These are phyloP conservation scores for Elysia crispata DNA, from an alignment of 2,888 invertebrate genomes.

Conservation along the genomic window DNA sequence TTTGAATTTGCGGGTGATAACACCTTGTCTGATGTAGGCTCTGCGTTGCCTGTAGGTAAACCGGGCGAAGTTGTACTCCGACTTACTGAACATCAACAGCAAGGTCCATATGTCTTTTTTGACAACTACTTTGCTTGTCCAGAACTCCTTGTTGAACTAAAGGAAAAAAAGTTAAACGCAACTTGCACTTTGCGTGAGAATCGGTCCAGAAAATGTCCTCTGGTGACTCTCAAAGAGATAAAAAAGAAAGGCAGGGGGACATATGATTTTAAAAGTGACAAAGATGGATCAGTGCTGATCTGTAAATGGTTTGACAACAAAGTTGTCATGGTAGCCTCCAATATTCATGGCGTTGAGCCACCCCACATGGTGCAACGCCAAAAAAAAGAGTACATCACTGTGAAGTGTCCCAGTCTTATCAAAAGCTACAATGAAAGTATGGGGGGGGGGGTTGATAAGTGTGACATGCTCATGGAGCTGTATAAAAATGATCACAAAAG, in stretches of 20 bases:
- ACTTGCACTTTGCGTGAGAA: slow-evolving; percentile 42
- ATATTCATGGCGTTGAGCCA: neutral
- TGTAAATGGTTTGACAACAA: slow-evolving; percentile 19
- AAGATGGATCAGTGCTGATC: neutral
- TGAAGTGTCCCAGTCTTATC: neutral
- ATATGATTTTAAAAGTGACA: neutral
- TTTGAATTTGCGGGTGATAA: slow-evolving; percentile 16
- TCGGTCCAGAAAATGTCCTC: neutral
- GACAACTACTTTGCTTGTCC: slow-evolving; percentile 42
- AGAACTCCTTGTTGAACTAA: slow-evolving; percentile 36
- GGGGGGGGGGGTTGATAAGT: neutral
- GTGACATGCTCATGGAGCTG: slow-evolving; percentile 15
- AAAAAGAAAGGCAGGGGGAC: slow-evolving; percentile 7
- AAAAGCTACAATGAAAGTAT: slow-evolving; percentile 5
- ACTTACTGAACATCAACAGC: neutral
- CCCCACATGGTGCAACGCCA: neutral
- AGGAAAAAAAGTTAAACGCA: slow-evolving; percentile 1
- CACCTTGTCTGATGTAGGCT: neutral
- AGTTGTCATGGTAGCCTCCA: neutral
- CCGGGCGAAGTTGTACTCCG: neutral
- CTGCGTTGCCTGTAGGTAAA: neutral
- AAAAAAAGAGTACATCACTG: neutral
- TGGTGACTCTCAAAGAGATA: neutral
- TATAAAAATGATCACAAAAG: slow-evolving; percentile 37
- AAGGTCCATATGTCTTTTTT: slow-evolving; percentile 19